Conservation (phyloP, 2,888 invertebrate genomes). For the Drosophila emarginata region DNA sequence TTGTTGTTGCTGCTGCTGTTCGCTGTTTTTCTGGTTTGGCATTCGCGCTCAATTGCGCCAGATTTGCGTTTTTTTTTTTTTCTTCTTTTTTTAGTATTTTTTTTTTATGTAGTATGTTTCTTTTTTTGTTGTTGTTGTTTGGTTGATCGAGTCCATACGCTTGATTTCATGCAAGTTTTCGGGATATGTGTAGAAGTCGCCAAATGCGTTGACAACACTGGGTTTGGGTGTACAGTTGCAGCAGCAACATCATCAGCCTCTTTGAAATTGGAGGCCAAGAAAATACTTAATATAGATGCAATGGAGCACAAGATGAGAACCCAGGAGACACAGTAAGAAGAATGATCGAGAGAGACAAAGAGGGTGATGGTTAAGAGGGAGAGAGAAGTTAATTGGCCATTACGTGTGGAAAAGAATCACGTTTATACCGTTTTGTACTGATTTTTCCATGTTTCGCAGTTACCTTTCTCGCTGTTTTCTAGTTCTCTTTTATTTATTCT, state of each 20-base stretch:
- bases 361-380: not conserved
- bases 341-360: not conserved
- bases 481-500: conserved; percentile 25
- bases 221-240: conserved; percentile 62
- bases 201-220: conserved; percentile 12
- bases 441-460: conserved; percentile 48
- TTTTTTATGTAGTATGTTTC: conserved; percentile 5
- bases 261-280: conserved; percentile 55
- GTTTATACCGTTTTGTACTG: conserved; percentile 77
- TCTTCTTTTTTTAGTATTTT: conserved; percentile 19
- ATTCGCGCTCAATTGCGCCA: conserved; percentile 77
- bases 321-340: not conserved
- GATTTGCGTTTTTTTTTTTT: conserved; percentile 66
- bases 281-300: conserved; percentile 26
- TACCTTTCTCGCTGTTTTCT: conserved; percentile 18
- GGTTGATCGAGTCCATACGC: conserved; percentile 58
- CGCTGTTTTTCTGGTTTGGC: conserved; percentile 75
- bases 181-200: conserved; percentile 30
- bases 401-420: conserved; percentile 69
- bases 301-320: not conserved
- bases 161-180: conserved; percentile 58
- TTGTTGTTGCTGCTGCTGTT: conserved; percentile 19
- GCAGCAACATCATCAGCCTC: conserved; percentile 45
- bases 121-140: conserved; percentile 18
- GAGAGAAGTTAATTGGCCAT: conserved; percentile 37